Base-by-base conservation (phyloP, 2,888 invertebrate genomes). In the Leptopilina syphax region DNA sequence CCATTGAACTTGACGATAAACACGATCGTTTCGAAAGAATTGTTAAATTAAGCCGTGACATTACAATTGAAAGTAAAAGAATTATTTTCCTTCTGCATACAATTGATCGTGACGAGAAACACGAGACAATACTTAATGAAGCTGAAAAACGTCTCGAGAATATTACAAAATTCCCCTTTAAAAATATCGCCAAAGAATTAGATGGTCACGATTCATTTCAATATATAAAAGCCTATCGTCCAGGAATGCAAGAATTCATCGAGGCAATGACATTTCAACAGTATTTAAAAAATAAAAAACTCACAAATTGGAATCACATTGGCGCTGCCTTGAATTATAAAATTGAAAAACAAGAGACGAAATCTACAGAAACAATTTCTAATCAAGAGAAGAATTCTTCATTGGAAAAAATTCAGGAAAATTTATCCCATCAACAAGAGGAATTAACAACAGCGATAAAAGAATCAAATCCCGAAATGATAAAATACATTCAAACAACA, bases 51-150 rank as follows among this genome's bases (percentile, higher is more conserved):
- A 95, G 96, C 82, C 93, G 97, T 44, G 98, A 97, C 89, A 94
- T 97, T 27, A 97, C 97, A 0, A 97, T 97, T 84, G 97, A 98
- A 89, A 97, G 97, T 92, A 98, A 98, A 90, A 93, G 97, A 81
- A 95, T 97, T 6, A 98, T 98, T 85, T 98, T 97, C 90, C 92
- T 96, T 12, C 92, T 98, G 27, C 98, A 98, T 90, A 95, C 96
- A 54, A 93, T 95, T 77, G 94, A 94, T 79, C 93, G 86, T 47
- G 94, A 95, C 78, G 93, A 93, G 41, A 94, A 95, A 84, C 92
- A 92, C 77, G 92, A 93, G 0, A 88, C 91, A 4, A 92, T 95
- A 10, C 89, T 96, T 10, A 87, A 91, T 2, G 95, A 96, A 87
- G 97, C 96, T 0, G 93, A 95, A 83, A 92, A 93, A 27, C 94